Base-by-base conservation (phyloP, 2,888 invertebrate genomes). In the Gastracanthus pulcherrimus region DNA sequence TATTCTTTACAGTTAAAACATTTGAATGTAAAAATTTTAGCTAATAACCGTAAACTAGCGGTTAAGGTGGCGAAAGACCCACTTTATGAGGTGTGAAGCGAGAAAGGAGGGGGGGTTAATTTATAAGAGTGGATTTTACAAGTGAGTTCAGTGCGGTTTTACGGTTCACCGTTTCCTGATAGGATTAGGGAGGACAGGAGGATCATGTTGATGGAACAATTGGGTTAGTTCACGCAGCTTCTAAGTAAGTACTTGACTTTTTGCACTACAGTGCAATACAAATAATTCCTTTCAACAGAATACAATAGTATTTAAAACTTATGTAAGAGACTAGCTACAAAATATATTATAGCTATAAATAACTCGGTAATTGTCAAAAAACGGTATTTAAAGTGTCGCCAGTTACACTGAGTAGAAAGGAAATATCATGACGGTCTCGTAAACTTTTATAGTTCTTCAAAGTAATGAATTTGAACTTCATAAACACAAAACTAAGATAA, bases 91-190 rank as follows among this genome's bases (percentile, higher is more conserved):
- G 74, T 81, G 81, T 62, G 81, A 76, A 76, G 72, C 4, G 62
- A 41, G 70, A 72, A 67, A 74, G 34, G 31, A 13, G 29, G 3
- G 23, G 16, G 70, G 58, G 55, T 82, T 75, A 78, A 82, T 82
- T 78, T 78, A 82, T 78, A 75, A 70, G 78, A 82, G 75, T 75
- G 81, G 70, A 82, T 82, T 82, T 82, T 70, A 82, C 75, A 78
- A 82, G 78, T 66, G 81, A 78, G 78, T 75, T 78, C 78, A 82
- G 48, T 36, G 58, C 55, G 55, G 75, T 78, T 82, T 78, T 70
- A 78, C 78, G 75, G 67, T 75, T 75, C 75, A 78, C 78, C 70
- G 69, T 69, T 77, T 78, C 36, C 81, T 72, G 78, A 82, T 78
- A 72, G 78, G 81, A 78, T 82, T 77, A 78, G 41, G 41, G 19